Evolutionary conservation across 2,888 invertebrate genomes (phyloP).

Genomic region (Acanthococcus lagerstroemiae): DNA sequence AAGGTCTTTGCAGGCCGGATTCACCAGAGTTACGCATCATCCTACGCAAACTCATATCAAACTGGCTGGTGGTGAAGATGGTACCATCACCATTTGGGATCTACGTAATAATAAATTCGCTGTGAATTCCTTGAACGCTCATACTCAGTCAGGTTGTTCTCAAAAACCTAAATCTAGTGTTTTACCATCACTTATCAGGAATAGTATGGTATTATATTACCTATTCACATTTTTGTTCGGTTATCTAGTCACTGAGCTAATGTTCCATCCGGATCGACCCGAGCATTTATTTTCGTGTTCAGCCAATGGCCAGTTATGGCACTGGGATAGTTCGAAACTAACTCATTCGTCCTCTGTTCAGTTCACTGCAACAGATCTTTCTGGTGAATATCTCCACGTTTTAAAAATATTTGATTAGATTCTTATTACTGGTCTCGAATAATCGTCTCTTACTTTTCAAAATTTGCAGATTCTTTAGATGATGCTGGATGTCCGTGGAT

Average conservation of each 20-base stretch:
- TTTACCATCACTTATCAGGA: constrained; percentile 9
- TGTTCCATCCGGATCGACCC: constrained; percentile 76
- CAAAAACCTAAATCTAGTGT: neutral
- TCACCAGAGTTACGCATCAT: constrained; percentile 64
- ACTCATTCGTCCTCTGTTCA: neutral
- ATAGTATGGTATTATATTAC: constrained; percentile 2
- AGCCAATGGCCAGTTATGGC: constrained; percentile 74
- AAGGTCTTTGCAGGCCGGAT: constrained; percentile 40
- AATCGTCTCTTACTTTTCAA: too few species aligned
- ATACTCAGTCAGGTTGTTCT: constrained; percentile 46
- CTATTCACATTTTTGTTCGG: neutral
- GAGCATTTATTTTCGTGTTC: constrained; percentile 76
- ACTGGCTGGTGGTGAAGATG: constrained; percentile 77
- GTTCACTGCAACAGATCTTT: neutral
- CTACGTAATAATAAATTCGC: constrained; percentile 73
- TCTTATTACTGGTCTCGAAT: neutral
- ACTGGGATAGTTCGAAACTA: constrained; percentile 60
- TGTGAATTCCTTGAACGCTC: constrained; percentile 68
- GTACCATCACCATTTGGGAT: constrained; percentile 82
- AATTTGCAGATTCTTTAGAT: constrained; percentile 28
- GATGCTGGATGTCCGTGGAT: constrained; percentile 55
- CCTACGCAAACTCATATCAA: constrained; percentile 79
- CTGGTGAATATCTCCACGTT: neutral
- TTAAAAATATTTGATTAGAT: neutral
- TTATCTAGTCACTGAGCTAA: constrained; percentile 64